Conservation (phyloP, 2,888 invertebrate species). For the Tipula unca region DNA sequence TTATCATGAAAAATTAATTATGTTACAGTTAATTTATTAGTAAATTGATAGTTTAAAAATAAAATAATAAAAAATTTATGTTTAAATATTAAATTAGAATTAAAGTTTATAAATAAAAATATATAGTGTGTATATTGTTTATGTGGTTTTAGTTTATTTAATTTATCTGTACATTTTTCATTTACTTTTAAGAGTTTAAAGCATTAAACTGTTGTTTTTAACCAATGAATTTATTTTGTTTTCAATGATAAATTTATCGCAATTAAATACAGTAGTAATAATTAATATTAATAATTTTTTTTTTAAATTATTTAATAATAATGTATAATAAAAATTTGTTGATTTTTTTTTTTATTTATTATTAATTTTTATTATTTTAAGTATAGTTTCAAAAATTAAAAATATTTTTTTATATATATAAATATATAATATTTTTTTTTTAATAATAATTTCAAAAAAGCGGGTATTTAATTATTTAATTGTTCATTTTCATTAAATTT, state of each 20-base stretch:
- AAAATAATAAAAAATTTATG: neutral
- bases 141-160: neutral
- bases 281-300: neutral
- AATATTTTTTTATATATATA: neutral
- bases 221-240: neutral
- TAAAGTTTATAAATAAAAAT: neutral
- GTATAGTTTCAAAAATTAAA: conserved; percentile 8
- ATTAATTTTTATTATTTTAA: conserved; percentile 20
- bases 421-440: conserved; percentile 21
- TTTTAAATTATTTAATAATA: neutral
- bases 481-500: neutral
- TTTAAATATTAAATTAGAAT: neutral
- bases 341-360: conserved; percentile 2
- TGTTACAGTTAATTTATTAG: neutral
- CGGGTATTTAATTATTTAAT: neutral
- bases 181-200: neutral
- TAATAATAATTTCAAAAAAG: neutral
- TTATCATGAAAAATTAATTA: neutral
- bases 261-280: neutral
- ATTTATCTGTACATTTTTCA: neutral
- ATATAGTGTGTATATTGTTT: neutral
- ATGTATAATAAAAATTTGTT: conserved; percentile 16
- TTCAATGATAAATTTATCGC: neutral
- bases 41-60: neutral
- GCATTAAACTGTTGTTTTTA: neutral